Conservation (phyloP, 2,113 vertebrate species). For the Hyaena hyaena region DNA sequence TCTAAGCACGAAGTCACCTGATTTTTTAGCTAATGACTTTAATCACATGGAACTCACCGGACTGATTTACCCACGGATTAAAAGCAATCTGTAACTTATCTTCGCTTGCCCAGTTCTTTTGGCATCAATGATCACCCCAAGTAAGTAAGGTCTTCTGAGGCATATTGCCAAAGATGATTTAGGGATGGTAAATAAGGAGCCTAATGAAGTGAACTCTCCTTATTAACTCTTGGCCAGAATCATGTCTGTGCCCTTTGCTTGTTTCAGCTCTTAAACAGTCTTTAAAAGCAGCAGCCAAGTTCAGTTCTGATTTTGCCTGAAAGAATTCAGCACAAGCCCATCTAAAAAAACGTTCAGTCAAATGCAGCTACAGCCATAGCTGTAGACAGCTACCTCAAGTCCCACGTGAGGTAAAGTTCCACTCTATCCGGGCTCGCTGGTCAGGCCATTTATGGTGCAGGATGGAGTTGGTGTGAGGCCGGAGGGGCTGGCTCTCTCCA, state of each 20-base stretch:
- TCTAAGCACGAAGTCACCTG: background rate
- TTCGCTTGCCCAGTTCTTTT: background rate
- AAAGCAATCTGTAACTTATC: slow-evolving; percentile 42
- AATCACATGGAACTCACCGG: slow-evolving; percentile 16
- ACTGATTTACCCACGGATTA: slow-evolving; percentile 20
- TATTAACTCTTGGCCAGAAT: slow-evolving; percentile 40
- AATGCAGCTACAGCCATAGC: background rate
- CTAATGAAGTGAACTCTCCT: slow-evolving; percentile 22
- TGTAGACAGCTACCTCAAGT: too few species aligned
- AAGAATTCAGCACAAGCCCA: background rate
- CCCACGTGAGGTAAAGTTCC: background rate
- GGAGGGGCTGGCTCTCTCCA: too few species aligned
- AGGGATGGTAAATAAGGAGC: background rate
- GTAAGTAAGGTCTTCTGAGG: background rate
- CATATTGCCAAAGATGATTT: background rate
- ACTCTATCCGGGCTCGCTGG: background rate
- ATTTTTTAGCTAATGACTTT: slow-evolving; percentile 26
- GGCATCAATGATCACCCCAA: background rate
- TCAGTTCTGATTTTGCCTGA: background rate
- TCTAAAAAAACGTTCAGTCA: background rate
- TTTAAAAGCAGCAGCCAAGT: background rate
- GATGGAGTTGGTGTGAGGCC: too few species aligned
- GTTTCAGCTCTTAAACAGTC: background rate
- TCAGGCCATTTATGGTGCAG: background rate
- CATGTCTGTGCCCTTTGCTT: background rate